phyloP scores from a whole-genome alignment of 1,140 invertebrate species.

The Neotoxoptera formosana region DNA sequence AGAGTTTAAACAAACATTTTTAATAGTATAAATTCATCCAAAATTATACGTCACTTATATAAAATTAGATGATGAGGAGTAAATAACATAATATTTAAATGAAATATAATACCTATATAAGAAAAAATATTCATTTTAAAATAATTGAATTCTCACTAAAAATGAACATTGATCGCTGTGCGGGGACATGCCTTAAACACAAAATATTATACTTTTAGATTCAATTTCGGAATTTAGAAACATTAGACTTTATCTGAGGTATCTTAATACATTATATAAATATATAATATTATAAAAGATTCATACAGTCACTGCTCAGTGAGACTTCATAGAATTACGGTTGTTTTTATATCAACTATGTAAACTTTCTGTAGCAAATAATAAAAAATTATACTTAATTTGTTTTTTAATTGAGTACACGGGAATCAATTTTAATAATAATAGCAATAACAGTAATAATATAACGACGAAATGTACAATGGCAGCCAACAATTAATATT shows the following conservation, averaged over 20 bases:
- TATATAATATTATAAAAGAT: not conserved
- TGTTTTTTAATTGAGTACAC: not conserved
- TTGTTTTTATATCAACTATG: not conserved
- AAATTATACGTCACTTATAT: not conserved
- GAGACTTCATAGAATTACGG: not conserved
- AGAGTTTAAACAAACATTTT: too few species aligned
- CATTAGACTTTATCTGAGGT: not conserved
- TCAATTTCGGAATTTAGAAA: not conserved
- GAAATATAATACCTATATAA: not conserved
- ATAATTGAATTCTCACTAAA: not conserved
- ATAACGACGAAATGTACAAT: too few species aligned
- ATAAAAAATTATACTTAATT: not conserved
- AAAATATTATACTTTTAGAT: too few species aligned
- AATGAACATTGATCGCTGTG: too few species aligned
- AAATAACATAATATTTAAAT: not conserved
- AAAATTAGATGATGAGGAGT: not conserved
- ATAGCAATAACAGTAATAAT: not conserved
- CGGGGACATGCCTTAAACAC: not conserved
- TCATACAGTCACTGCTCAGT: not conserved
- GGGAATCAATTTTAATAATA: not conserved
- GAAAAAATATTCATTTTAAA: not conserved
- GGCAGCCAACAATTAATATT: not conserved
- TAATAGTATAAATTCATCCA: not conserved
- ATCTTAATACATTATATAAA: not conserved
- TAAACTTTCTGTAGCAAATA: not conserved